phyloP scores from a whole-genome alignment of 2,888 invertebrate species.

The Buathra laborator region DNA sequence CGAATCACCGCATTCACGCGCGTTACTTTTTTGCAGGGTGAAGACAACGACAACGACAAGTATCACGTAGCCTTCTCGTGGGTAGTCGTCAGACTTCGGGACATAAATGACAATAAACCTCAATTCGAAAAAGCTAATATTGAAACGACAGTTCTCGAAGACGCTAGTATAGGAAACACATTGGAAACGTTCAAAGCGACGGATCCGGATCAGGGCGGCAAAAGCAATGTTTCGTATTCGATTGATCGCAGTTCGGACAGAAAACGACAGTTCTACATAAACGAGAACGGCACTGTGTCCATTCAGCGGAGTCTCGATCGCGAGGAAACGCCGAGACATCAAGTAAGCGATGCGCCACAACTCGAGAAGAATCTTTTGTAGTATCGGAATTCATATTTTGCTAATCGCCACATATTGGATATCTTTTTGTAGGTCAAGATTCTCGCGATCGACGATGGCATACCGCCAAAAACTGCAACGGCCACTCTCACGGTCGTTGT shows the following conservation, averaged over 20 bases:
- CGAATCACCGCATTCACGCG: not conserved
- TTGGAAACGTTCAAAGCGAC: constrained; percentile 97
- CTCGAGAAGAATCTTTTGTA: not conserved
- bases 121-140: constrained; percentile 97
- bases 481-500: constrained; percentile 97
- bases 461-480: constrained; percentile 96
- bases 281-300: constrained; percentile 97
- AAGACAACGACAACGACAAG: constrained; percentile 98
- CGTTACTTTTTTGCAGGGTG: constrained; percentile 87
- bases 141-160: constrained; percentile 96
- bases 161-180: constrained; percentile 95
- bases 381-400: not conserved
- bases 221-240: constrained; percentile 95
- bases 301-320: constrained; percentile 97
- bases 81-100: constrained; percentile 96
- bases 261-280: constrained; percentile 97
- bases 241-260: constrained; percentile 97
- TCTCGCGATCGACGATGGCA: constrained; percentile 97
- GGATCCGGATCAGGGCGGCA: constrained; percentile 98
- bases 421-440: constrained; percentile 90
- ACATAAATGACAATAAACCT: constrained; percentile 99
- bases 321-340: constrained; percentile 97
- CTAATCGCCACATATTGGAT: not conserved
- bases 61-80: constrained; percentile 98
- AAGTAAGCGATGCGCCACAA: constrained; percentile 84